Base-by-base conservation (phyloP, 30 jellyfish, hydroid and myxozoan species). In the Aurelia sp. region DNA sequence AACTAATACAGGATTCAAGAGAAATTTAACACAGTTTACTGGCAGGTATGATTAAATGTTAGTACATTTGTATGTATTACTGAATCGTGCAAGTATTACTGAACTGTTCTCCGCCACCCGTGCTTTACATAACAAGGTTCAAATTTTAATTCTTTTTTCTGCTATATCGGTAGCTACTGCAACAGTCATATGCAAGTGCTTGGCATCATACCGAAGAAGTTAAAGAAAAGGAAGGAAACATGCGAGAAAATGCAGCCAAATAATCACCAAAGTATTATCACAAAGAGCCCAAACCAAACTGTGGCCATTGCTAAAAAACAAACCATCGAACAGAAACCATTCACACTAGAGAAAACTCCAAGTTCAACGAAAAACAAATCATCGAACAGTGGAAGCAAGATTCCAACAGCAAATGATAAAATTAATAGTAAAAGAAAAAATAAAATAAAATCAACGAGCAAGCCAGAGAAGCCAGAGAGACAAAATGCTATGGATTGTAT, bases 141-240 rank as follows among this genome's bases (percentile, higher is more conserved):
- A 40, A 40, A 40, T 40, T 40, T 0, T 40, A 40, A 40, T 40
- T 0, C 1, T 27, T 27, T 27, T 27, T 27, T 27, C 33, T 27
- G 33, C 33, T 27, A 27, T 27, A 27, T 27, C 33, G 2, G 33
- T 27, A 92, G 98, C 62, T 92, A 92, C 61, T 92, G 98, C 81
- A 92, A 77, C 82, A 92, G 92, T 65, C 98, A 92, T 63, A 73
- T 86, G 92, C 98, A 86, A 68, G 97, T 92, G 31, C 92, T 92
- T 51, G 98, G 98, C 50, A 82, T 92, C 15, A 74, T 78, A 58
- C 98, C 98, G 63, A 92, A 92, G 88, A 88, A 79, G 21, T 10
- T 73, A 16, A 88, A 78, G 85, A 88, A 79, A 53, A 79, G 63
- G 74, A 79, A 52, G 20, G 92, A 88, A 13, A 37, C 31, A 16